Base-by-base conservation (phyloP, 2,113 vertebrate species). In the Onychorhynchus coronatus region DNA sequence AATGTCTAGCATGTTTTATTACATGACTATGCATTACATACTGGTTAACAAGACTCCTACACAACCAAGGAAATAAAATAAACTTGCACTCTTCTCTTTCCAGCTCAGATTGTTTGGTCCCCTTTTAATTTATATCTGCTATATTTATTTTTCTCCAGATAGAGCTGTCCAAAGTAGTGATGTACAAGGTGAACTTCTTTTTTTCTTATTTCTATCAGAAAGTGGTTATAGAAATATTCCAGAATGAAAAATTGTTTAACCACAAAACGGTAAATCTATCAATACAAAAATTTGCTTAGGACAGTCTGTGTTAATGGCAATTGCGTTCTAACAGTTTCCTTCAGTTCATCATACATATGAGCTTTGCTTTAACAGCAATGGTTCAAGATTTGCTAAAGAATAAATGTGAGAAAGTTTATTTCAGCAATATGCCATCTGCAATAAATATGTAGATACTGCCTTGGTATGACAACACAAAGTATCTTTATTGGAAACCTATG, bases 1-100 rank as follows among this genome's bases (percentile, higher is more conserved):
- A 94, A 97, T 96, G 96, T 96, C 37, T 85, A 95, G 88, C 84
- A 74, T 95, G 95, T 91, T 97, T 98, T 96, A 93, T 93, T 91
- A 77, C 76, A 62, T 65, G 53, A 88, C 87, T 84, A 6, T 42
- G 91, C 93, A 93, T 94, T 97, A 96, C 93, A 55, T 83, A 78
- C 89, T 41, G 78, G 92, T 96, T 97, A 95, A 95, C 83, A 82
- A 61, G 73, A 81, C 59, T 85, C 87, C 59, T 75, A 72, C 88
- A 94, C 62, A 94, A 96, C 89, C 88, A 93, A 92, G 68, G 71
- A 95, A 95, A 93, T 72, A 89, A 91, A 95, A 93, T 86, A 93
- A 96, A 93, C 84, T 88, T 89, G 46, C 71, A 22, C 9, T 55
- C 39, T 50, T 65, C 88, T 49, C 66, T 81, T 84, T 88, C 75